A percentile compares a stretch with the other conserved stretches of the same genome.
Conservation (phyloP, 92 coral and sea anemone genomes). For the Porites lobata region DNA sequence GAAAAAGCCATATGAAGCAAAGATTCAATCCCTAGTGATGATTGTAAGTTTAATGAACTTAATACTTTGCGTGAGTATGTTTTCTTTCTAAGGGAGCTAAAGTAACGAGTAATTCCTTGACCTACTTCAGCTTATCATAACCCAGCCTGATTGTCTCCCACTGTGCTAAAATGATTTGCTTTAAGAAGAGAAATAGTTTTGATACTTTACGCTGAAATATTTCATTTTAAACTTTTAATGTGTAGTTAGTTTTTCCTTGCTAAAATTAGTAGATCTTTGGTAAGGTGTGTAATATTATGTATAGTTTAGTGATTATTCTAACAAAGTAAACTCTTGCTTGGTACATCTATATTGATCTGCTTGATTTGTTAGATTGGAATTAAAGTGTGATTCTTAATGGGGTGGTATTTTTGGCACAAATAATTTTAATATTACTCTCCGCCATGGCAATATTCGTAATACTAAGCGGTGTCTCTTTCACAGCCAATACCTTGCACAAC, state of each 20-base stretch:
- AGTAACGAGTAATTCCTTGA: too few relatives aligned
- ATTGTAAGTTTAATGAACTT: too few relatives aligned
- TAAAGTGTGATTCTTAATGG: slow-evolving; percentile 4
- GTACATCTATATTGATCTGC: slow-evolving; percentile 23
- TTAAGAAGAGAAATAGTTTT: too few relatives aligned
- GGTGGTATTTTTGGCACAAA: neutral
- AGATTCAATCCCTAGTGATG: too few relatives aligned
- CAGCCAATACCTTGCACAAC: neutral
- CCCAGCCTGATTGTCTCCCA: too few relatives aligned
- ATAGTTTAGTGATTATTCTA: slow-evolving; percentile 13
- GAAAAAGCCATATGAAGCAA: too few relatives aligned
- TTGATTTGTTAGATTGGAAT: slow-evolving; percentile 16
- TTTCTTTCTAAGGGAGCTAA: too few relatives aligned
- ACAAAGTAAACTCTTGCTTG: neutral
- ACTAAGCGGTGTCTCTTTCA: neutral
- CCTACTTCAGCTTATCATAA: too few relatives aligned
- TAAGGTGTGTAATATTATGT: neutral
- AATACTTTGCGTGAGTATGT: too few relatives aligned
- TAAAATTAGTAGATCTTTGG: neutral
- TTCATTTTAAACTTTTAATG: too few relatives aligned
- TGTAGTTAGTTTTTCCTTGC: neutral
- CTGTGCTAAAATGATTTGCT: too few relatives aligned
- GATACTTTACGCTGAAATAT: too few relatives aligned
- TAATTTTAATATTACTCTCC: neutral
- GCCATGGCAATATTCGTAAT: neutral